Conservation (phyloP, 2,113 vertebrate genomes). For the Genyomyrus donnyi region DNA sequence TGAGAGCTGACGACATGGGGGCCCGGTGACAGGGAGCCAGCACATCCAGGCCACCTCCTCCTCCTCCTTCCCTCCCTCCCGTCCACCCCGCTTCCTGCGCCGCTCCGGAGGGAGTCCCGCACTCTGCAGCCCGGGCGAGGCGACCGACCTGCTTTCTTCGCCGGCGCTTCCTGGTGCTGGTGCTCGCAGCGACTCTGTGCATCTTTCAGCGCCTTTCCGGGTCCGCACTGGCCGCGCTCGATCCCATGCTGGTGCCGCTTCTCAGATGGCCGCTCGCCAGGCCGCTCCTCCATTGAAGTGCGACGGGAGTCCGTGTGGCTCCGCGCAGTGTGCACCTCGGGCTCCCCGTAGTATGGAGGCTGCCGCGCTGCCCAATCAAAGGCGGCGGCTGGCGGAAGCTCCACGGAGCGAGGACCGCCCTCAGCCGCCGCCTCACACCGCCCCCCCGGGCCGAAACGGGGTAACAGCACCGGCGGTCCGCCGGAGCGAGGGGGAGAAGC, state of each 20-base stretch:
- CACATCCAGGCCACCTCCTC: not conserved
- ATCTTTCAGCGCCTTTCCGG: constrained; percentile 38
- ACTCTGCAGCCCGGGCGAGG: not conserved
- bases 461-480: not conserved
- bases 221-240: constrained; percentile 28
- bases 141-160: constrained; percentile 46
- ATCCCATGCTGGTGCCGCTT: constrained; percentile 31
- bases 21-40: not conserved
- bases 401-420: not conserved
- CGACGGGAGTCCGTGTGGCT: not conserved
- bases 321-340: not conserved
- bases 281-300: constrained; percentile 24
- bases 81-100: too few relatives aligned
- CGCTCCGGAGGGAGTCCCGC: not conserved
- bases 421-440: not conserved
- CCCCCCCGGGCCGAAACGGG: not conserved
- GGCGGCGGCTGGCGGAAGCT: not conserved
- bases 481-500: not conserved
- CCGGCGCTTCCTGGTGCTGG: constrained; percentile 46
- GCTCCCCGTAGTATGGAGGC: not conserved
- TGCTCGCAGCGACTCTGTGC: constrained; percentile 35
- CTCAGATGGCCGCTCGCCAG: constrained; percentile 32
- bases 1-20: constrained; percentile 5
- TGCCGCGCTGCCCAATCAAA: constrained; percentile 3
- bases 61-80: not conserved